Evolutionary conservation across 2,888 invertebrate species (phyloP).

Genomic region (Dilophus febrilis): DNA sequence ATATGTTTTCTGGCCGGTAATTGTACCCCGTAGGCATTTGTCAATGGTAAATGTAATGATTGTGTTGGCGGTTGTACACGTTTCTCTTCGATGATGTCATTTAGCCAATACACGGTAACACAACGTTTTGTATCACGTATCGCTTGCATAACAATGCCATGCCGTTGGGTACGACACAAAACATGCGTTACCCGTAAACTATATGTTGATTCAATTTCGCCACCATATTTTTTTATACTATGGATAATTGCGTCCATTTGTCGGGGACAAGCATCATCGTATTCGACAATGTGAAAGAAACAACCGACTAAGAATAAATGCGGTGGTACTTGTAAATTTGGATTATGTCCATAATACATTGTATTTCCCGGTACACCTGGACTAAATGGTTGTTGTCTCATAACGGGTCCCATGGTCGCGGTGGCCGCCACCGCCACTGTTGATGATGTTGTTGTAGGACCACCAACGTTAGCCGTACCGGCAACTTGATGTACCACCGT

Average conservation of each 20-base stretch:
- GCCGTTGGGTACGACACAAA: conserved; percentile 76
- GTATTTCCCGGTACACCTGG: conserved; percentile 40
- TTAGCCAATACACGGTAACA: conserved; percentile 78
- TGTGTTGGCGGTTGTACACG: conserved; percentile 86
- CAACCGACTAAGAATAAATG: conserved; percentile 85
- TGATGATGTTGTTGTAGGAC: conserved; percentile 25
- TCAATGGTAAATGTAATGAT: conserved; percentile 77
- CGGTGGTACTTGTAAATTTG: conserved; percentile 71
- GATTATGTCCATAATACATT: conserved; percentile 87
- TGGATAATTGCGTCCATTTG: no score
- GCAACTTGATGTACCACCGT: conserved; percentile 9
- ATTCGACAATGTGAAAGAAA: conserved; percentile 78
- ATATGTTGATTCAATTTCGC: conserved; percentile 74
- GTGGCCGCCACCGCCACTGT: conserved; percentile 21
- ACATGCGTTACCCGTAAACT: conserved; percentile 81
- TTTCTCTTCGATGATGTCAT: conserved; percentile 72
- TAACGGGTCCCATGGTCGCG: conserved; percentile 10
- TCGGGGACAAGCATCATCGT: conserved; percentile 52
- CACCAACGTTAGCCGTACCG: conserved; percentile 11
- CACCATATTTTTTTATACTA: no score
- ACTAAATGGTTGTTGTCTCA: conserved; percentile 25
- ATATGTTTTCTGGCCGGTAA: conserved; percentile 60
- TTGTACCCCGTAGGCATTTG: conserved; percentile 43
- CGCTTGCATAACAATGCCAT: conserved; percentile 80
- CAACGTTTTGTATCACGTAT: conserved; percentile 46